phyloP scores from a whole-genome alignment of 2,888 invertebrate genomes.

The Chloromyia formosa region DNA sequence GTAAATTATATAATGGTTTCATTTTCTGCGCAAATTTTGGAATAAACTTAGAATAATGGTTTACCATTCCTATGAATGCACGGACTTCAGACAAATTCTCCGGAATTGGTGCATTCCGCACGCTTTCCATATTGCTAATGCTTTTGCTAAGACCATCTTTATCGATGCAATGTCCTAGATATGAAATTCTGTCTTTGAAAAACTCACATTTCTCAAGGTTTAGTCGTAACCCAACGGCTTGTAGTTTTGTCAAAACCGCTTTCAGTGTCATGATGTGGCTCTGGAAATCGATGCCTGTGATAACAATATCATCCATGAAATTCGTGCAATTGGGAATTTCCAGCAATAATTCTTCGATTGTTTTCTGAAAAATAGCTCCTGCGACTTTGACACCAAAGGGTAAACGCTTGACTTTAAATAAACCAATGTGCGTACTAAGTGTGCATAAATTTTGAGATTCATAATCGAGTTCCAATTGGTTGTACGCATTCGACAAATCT shows the following conservation, averaged over 20 bases:
- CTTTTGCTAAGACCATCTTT: no score
- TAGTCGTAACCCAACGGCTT: conserved; percentile 53
- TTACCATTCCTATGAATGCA: no score
- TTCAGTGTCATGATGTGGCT: conserved; percentile 52
- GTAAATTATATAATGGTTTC: no score
- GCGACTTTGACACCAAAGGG: neutral
- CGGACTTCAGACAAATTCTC: no score
- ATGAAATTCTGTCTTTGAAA: conserved; percentile 48
- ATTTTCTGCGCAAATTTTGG: no score
- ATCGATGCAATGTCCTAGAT: no score
- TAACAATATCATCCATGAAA: conserved; percentile 56
- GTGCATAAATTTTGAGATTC: neutral
- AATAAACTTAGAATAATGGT: no score
- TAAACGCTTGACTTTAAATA: neutral
- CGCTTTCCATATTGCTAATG: no score
- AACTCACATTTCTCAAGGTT: conserved; percentile 54
- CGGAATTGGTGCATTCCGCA: no score
- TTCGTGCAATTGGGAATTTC: conserved; percentile 53
- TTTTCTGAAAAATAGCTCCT: neutral
- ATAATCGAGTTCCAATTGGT: conserved; percentile 49
- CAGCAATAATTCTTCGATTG: conserved; percentile 53
- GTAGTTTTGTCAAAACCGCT: conserved; percentile 52
- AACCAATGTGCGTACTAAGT: neutral
- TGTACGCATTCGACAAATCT: conserved; percentile 11
- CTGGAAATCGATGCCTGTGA: conserved; percentile 52